Conservation (phyloP, 2,797 vertebrate species). For the Muraenolepis orangiensis region DNA sequence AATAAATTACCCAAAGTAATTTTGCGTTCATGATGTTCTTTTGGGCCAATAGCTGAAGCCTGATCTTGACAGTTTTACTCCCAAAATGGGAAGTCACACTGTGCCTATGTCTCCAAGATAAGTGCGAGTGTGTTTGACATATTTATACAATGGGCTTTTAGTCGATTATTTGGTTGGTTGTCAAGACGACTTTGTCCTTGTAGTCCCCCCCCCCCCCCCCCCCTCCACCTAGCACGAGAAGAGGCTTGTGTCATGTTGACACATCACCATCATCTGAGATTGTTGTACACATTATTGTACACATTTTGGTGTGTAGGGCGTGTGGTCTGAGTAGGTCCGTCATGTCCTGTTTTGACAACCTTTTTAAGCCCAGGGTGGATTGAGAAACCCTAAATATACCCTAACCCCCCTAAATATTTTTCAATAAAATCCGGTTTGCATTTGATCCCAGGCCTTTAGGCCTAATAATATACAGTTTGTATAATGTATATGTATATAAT, state of each 20-base stretch:
- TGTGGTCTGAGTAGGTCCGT: background rate
- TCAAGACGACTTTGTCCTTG: background rate
- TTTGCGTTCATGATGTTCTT: background rate
- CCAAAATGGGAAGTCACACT: background rate
- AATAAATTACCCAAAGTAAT: background rate
- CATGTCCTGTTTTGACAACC: background rate
- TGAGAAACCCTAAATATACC: too few relatives aligned
- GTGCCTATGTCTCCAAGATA: background rate
- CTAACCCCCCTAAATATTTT: too few relatives aligned
- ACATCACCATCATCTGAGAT: background rate
- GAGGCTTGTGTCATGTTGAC: too few relatives aligned
- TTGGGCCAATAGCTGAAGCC: background rate
- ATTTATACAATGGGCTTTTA: background rate
- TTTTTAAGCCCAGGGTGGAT: too few relatives aligned
- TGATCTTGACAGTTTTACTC: conserved; percentile 1
- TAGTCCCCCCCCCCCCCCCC: background rate
- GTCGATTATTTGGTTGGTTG: background rate
- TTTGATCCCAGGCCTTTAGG: too few relatives aligned
- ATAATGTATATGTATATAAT: too few relatives aligned
- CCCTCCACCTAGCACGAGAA: too few relatives aligned
- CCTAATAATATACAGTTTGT: too few relatives aligned
- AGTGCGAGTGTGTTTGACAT: background rate
- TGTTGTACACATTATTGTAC: background rate
- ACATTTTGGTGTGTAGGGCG: background rate
- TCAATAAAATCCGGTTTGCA: too few relatives aligned